Base-by-base conservation (phyloP, 1,140 invertebrate species). In the Heliconius hermathena region DNA sequence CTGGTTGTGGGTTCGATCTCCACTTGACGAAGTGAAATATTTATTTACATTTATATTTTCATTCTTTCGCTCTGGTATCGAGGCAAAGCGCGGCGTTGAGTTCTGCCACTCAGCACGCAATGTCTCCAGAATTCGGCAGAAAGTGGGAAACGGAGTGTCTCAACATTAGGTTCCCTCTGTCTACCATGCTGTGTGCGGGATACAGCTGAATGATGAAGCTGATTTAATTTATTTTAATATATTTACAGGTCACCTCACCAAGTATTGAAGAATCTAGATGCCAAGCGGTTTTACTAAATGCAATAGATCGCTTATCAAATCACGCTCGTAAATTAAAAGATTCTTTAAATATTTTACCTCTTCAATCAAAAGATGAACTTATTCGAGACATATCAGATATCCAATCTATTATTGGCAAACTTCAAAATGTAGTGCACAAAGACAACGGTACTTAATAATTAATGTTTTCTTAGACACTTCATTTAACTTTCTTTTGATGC, bases 181-280 rank as follows among this genome's bases (percentile, higher is more conserved):
- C 29, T 29, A 29, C 2, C 29, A 2, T 29, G 29, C 29, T 29
- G 1, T 29, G 29, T 29, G 29, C 29, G 29, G 29, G 2, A 29
- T 29, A 29, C 1, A 29, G 29, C 29, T n/a, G n/a, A n/a, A n/a
- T n/a, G n/a, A 2, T 29, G 29, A 29, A 29, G 29, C 29, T 29
- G 1, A 29, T 41, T 41, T 41, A 8, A 41, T 16, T 52, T n/a
- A 1, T 57, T 6, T 57, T 57, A n/a, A 22, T 22, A 57, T 57
- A 13, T 18, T 66, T 29, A 5, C 26, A 66, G 60, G 60, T 66
- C 22, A 66, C 26, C 9, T 66, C 60, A 66, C 60, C 60, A 66
- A 66, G 22, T 66, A 66, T 66, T 66, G 60, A 66, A 13, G 22
- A 66, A 66, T 66, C 60, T 13, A 66, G 60, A 66, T 66, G 60